phyloP scores from a whole-genome alignment of 1,140 invertebrate species.

The Danaus melanippus region DNA sequence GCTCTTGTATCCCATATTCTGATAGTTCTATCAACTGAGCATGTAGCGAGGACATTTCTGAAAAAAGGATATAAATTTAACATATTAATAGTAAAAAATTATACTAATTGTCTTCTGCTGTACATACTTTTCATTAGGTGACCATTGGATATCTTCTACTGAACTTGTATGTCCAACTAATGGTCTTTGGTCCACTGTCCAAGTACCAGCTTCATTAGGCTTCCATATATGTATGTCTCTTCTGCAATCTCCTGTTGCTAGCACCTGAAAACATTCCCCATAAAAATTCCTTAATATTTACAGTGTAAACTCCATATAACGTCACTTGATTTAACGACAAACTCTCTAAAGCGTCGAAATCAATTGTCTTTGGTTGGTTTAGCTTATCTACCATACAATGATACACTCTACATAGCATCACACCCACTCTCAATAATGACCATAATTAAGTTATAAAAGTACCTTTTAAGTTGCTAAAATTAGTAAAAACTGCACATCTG shows the following conservation, averaged over 20 bases:
- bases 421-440: no score
- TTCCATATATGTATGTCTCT: constrained; percentile 96
- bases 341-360: no score
- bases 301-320: no score
- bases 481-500: no score
- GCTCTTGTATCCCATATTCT: constrained; percentile 93
- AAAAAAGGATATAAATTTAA: constrained; percentile 16
- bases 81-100: neutral
- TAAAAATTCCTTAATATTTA: no score
- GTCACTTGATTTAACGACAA: no score
- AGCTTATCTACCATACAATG: no score
- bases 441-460: no score
- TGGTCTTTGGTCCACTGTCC: constrained; percentile 92
- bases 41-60: constrained; percentile 92
- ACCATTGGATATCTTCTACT: constrained; percentile 99
- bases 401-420: no score
- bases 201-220: constrained; percentile 80
- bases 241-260: constrained; percentile 92
- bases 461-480: no score
- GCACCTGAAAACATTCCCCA: constrained; percentile 69
- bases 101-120: neutral
- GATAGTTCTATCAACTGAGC: constrained; percentile 94
- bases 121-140: constrained; percentile 87
- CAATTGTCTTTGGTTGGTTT: no score
- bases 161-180: constrained; percentile 91